Evolutionary conservation across 1,140 invertebrate genomes (phyloP).

Genomic region (Antheraea mylitta): DNA sequence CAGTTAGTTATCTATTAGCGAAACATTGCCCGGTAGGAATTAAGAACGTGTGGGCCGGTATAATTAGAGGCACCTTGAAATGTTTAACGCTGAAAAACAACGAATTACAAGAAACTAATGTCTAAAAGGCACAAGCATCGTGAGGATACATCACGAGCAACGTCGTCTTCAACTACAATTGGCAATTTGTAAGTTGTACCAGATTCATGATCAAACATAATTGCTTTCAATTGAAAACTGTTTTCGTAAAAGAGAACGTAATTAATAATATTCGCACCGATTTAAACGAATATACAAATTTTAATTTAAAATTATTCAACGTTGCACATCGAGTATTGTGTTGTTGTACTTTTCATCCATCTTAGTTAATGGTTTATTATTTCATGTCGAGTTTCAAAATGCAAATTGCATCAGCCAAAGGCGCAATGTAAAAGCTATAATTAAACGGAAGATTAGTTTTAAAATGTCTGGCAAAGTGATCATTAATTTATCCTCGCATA

Average conservation of each 20-base stretch:
- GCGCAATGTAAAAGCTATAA: background rate
- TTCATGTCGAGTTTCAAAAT: background rate
- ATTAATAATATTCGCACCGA: background rate
- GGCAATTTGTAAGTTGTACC: slow-evolving; percentile 40
- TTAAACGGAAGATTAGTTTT: background rate
- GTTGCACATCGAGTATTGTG: background rate
- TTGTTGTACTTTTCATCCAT: background rate
- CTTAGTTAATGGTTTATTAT: slow-evolving; percentile 3
- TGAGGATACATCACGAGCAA: slow-evolving; percentile 42
- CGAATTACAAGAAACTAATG: slow-evolving; percentile 43
- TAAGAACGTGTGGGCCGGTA: slow-evolving; percentile 16
- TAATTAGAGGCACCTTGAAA: slow-evolving; percentile 25
- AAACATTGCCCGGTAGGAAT: slow-evolving; percentile 4
- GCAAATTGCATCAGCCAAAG: background rate
- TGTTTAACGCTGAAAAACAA: slow-evolving; percentile 39
- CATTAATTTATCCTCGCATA: slow-evolving; percentile 23
- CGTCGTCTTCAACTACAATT: slow-evolving; percentile 34
- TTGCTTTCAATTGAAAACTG: slow-evolving; percentile 35
- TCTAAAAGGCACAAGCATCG: slow-evolving; percentile 35
- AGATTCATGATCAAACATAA: slow-evolving; percentile 34
- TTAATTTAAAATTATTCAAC: background rate
- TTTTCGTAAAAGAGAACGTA: slow-evolving; percentile 8
- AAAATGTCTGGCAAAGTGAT: slow-evolving; percentile 23
- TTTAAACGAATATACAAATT: background rate
- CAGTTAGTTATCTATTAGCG: background rate